A percentile compares a stretch with the other conserved stretches of the same genome.
Conservation (phyloP, 2,113 vertebrate genomes). For the Grammomys dolichurus region DNA sequence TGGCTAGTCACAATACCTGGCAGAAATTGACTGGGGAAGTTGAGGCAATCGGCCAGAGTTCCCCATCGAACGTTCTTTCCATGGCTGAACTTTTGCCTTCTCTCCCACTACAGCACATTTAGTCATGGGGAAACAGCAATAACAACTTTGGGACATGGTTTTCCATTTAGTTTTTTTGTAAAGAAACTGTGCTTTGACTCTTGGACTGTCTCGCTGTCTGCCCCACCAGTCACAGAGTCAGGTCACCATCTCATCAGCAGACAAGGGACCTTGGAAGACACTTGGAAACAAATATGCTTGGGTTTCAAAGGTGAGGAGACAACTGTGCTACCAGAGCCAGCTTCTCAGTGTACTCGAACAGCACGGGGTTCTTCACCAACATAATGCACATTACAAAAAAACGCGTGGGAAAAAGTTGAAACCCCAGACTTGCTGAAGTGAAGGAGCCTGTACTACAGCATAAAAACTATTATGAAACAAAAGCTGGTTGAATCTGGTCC, state of each 20-base stretch:
- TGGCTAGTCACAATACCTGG: background rate
- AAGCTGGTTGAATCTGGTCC: background rate
- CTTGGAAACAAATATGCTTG: background rate
- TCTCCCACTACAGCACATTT: background rate
- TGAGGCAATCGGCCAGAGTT: background rate
- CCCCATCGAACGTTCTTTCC: background rate
- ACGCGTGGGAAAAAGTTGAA: slow-evolving; percentile 44
- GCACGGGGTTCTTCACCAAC: background rate
- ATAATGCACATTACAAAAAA: background rate
- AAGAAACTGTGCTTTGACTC: background rate
- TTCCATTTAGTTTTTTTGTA: background rate
- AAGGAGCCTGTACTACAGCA: background rate
- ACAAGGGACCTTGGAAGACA: background rate
- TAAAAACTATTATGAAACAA: background rate
- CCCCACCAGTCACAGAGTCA: background rate
- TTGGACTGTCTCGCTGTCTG: background rate
- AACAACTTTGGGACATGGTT: background rate
- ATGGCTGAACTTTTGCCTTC: background rate
- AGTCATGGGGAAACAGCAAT: background rate
- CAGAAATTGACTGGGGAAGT: background rate
- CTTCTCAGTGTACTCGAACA: background rate
- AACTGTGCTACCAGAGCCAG: background rate
- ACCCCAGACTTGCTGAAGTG: background rate
- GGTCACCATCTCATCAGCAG: background rate
- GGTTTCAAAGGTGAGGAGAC: background rate